phyloP scores from a whole-genome alignment of 1,140 invertebrate species.

The Ceratosolen solmsi region DNA sequence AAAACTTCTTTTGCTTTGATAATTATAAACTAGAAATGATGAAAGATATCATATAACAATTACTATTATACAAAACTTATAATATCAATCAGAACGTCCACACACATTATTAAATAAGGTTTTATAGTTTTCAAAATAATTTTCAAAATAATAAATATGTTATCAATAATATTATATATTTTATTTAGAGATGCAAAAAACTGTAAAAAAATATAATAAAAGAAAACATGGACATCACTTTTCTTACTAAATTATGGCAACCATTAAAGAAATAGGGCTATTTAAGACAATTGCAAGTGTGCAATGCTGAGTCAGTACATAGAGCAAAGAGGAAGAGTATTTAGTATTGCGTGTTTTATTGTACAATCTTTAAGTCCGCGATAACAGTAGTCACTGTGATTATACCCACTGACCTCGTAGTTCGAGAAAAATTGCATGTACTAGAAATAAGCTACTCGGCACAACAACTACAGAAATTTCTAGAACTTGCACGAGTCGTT shows the following conservation, averaged over 20 bases:
- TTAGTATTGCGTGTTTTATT: not conserved
- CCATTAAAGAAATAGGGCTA: not conserved
- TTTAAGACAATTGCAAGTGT: not conserved
- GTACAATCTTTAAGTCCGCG: not conserved
- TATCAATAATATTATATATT: no score
- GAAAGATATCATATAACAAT: no score
- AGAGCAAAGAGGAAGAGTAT: not conserved
- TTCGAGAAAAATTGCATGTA: not conserved
- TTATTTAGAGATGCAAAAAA: no score
- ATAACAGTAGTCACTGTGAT: not conserved
- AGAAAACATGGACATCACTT: no score
- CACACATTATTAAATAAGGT: no score
- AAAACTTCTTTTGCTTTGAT: no score
- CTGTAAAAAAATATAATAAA: no score
- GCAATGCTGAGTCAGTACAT: not conserved
- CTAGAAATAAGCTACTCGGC: not conserved
- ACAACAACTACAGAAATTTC: not conserved
- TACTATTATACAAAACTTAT: no score
- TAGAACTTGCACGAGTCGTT: not conserved
- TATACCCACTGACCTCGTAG: not conserved
- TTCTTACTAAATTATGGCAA: not conserved
- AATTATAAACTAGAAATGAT: no score
- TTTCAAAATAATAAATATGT: no score
- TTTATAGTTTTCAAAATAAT: no score
- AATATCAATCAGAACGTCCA: no score